Evolutionary conservation across 2,888 invertebrate species (phyloP), one percentile per base, ranked within the genome.

Genomic region (Stictocephala bisonia): DNA sequence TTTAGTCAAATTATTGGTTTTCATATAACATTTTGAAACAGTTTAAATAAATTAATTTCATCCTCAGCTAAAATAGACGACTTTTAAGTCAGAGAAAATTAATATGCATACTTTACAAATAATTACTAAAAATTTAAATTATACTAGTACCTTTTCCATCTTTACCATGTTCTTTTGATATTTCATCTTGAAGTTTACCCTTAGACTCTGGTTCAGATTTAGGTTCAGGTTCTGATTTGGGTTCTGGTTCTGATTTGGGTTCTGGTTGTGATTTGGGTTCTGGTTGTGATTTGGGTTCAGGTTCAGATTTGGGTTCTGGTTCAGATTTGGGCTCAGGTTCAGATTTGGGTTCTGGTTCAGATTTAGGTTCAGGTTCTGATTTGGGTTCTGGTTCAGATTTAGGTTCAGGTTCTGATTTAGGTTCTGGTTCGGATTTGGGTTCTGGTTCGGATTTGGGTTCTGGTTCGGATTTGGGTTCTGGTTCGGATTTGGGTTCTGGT

Each of bases 311-410:
- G 0, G 85, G 83, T 76, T 84, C 81, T 0, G 84, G 81, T 73
- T 84, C 82, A 2, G 80, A 78, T 73, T 76, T 73, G 4, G 84
- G 82, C 78, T 83, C 81, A n/a, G 82, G 80, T 75, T 84, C 82
- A 1, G 83, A 79, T 75, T 82, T 81, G 0, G 85, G 83, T 75
- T 85, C 84, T 0, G 85, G 84, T 71, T 86, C 84, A 0, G 85
- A 81, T 48, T 77, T 84, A 0, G 86, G 82, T 69, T 84, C 83
- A 0, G 87, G 83, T 78, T 86, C 84, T 13, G 85, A 82, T 75
- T 75, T 84, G 1, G 86, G 81, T 66, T 85, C 85, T 0, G 88
- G 84, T 78, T 86, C 84, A 7, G 76, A 71, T 51, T 76, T 70
- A 0, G 80, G 79, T 79, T 82, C 80, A 7, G 82, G 81, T 60